Evolutionary conservation across 2,888 invertebrate species (phyloP), one percentile per base, ranked within the genome.

Genomic region (Diogma glabrata): DNA sequence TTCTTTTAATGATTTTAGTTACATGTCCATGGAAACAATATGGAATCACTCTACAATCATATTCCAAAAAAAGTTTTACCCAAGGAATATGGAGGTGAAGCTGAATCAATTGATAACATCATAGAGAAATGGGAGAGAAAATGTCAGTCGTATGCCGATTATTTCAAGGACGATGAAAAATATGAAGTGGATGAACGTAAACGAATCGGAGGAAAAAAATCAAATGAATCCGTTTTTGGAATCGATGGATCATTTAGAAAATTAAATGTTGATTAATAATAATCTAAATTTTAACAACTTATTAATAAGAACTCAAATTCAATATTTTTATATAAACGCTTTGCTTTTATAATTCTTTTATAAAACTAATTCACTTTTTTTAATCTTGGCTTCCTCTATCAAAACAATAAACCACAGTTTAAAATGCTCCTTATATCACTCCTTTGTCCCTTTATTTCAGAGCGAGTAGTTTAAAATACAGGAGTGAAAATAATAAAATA

Each of bases 21-120:
- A 24, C 72, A 66, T 64, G 69, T 80, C 14, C 77, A 80, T 56
- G 74, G 72, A 53, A 73, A 75, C 57, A 64, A 75, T 57, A 68
- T 74, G 52, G 75, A 78, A 1, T 73, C 74, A 22, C 67, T 84
- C 47, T 76, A 76, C 58, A 68, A 78, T 57, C 60, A 71, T 47
- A 69, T 83, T 17, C 77, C 81, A 1, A 73, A 74, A 57, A 70
- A 75, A 3, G 67, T 76, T 40, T 64, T 84, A 45, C 83, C 83
- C 1, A 64, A 63, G 8, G 83, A 84, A 61, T 83, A 82, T 60
- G 83, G 83, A 10, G 84, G 84, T 1, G 71, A 72, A 16, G 47
- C 47, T 6, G 47, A 30, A 19, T 67, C 72, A 33, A 63, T 77
- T 47, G 57, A 64, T 50, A 62, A 65, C 52, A 62, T 69, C 6